Conservation (phyloP, 2,113 vertebrate species). For the Helogale parvula region DNA sequence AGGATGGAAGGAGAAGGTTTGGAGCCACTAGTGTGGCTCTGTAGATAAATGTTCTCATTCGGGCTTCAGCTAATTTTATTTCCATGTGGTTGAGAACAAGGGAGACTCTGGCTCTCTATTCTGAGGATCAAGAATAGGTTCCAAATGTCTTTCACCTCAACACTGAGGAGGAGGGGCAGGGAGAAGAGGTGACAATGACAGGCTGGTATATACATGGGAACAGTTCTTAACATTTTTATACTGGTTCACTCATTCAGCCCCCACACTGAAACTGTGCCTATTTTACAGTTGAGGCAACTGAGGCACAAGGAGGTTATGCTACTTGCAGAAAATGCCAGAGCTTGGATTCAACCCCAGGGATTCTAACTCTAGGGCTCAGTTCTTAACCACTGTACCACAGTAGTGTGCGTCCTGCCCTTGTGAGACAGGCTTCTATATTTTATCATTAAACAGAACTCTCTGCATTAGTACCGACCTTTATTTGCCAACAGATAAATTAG, state of each 20-base stretch:
- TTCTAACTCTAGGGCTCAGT: not conserved
- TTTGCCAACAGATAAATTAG: not conserved
- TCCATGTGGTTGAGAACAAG: not conserved
- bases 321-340: not conserved
- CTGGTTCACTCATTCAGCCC: not conserved
- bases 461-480: not conserved
- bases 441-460: not conserved
- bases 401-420: not conserved
- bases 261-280: too few relatives aligned
- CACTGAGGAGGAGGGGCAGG: rapidly evolving
- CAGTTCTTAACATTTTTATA: not conserved
- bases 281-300: not conserved
- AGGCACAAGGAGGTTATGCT: not conserved
- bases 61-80: not conserved
- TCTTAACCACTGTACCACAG: not conserved
- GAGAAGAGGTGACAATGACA: not conserved
- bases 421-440: not conserved
- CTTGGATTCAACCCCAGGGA: not conserved
- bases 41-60: not conserved
- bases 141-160: not conserved
- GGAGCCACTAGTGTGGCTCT: not conserved
- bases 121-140: not conserved
- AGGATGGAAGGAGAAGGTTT: not conserved
- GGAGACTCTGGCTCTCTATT: not conserved
- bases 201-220: not conserved